Evolutionary conservation across 2,797 vertebrate species (phyloP).

Genomic region (Echeneis naucrates): DNA sequence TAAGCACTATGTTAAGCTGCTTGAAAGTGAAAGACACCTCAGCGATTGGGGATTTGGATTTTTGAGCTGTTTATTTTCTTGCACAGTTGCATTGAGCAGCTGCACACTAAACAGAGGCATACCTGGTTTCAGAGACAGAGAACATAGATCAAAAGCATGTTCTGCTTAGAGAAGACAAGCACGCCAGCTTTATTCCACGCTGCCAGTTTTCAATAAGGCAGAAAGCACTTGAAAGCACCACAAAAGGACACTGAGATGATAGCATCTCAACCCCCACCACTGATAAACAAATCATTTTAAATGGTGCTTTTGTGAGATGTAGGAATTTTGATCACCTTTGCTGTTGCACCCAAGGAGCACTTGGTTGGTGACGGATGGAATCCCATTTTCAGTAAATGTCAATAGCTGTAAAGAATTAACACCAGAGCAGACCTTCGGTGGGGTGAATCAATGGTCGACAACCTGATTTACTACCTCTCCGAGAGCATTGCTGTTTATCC

Average conservation of each 20-base stretch:
- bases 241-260: constrained; percentile 53
- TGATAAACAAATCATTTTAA: constrained; percentile 66
- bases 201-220: constrained; percentile 65
- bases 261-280: constrained; percentile 49
- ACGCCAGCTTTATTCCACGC: constrained; percentile 63
- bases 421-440: constrained; percentile 52
- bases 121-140: constrained; percentile 70
- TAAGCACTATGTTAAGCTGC: constrained; percentile 54
- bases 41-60: constrained; percentile 47
- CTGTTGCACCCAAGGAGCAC: constrained; percentile 25
- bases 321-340: constrained; percentile 64
- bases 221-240: constrained; percentile 65
- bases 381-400: constrained; percentile 49
- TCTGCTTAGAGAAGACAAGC: constrained; percentile 73
- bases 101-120: constrained; percentile 67
- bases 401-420: constrained; percentile 56
- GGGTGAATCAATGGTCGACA: constrained; percentile 64
- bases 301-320: constrained; percentile 54
- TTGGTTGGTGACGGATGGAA: constrained; percentile 29
- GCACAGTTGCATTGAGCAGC: constrained; percentile 54
- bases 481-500: constrained; percentile 62
- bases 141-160: constrained; percentile 78
- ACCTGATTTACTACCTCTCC: constrained; percentile 51
- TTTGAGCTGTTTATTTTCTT: constrained; percentile 74
- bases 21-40: constrained; percentile 57